phyloP scores from a whole-genome alignment of 2,888 invertebrate species.

The Caenorhabditis macrosperma region DNA sequence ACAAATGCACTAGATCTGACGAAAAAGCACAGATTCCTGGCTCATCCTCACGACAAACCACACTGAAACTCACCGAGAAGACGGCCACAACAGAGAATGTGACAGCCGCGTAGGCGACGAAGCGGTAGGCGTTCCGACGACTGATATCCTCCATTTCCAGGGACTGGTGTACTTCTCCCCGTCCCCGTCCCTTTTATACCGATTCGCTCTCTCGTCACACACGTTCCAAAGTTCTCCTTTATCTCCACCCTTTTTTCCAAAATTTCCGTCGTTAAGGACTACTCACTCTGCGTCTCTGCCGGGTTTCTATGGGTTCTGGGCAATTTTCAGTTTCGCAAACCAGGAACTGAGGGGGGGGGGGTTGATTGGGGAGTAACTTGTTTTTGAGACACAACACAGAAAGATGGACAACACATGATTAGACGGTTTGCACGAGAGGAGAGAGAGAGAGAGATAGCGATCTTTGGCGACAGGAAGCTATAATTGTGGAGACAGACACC shows the following conservation, averaged over 20 bases:
- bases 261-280: conserved; percentile 29
- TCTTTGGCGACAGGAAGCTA: too few relatives aligned
- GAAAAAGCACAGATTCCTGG: too few relatives aligned
- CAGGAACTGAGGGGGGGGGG: too few relatives aligned
- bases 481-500: too few relatives aligned
- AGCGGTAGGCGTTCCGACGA: conserved; percentile 52
- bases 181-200: conserved; percentile 25
- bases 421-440: conserved; percentile 6
- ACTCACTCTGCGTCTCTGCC: conserved; percentile 4
- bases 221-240: conserved; percentile 7
- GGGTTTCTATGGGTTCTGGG: too few relatives aligned
- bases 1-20: too few relatives aligned
- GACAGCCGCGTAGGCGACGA: conserved; percentile 58
- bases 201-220: neutral
- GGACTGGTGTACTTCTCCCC: neutral
- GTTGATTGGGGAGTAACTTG: too few relatives aligned
- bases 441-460: neutral
- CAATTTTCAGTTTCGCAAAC: too few relatives aligned
- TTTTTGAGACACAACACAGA: conserved; percentile 30
- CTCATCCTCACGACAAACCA: too few relatives aligned
- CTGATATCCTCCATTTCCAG: conserved; percentile 47
- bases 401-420: conserved; percentile 10
- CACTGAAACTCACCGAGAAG: conserved; percentile 39
- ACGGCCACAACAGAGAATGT: conserved; percentile 59
- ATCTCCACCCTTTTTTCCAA: conserved; percentile 22